A percentile compares a stretch with the other conserved stretches of the same genome.
phyloP scores from a whole-genome alignment of 2,113 vertebrate species.

The Gambusia holbrooki region DNA sequence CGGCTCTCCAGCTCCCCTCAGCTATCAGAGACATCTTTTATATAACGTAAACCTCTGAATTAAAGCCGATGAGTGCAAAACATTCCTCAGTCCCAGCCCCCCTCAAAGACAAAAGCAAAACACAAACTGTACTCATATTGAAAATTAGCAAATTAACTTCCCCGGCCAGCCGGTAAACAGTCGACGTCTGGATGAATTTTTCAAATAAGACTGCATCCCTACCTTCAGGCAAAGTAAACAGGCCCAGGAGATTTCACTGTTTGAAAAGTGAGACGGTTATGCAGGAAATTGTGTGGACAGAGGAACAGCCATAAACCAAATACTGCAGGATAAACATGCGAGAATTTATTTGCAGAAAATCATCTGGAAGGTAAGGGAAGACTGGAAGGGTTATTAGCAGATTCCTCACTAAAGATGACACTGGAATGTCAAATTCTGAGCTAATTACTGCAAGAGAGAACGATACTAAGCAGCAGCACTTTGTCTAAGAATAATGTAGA shows the following conservation, averaged over 20 bases:
- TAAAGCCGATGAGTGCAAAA: conserved; percentile 34
- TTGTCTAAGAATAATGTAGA: neutral
- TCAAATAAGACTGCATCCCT: neutral
- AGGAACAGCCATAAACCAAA: conserved; percentile 15
- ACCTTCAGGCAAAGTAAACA: conserved; percentile 18
- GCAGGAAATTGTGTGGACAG: conserved; percentile 43
- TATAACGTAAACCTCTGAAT: conserved; percentile 48
- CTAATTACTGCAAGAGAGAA: neutral
- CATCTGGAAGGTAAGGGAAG: conserved; percentile 27
- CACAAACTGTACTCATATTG: conserved; percentile 3
- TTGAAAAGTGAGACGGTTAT: conserved; percentile 4
- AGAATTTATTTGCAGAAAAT: conserved; percentile 34
- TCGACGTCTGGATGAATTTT: conserved; percentile 1
- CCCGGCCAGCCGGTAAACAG: conserved; percentile 13
- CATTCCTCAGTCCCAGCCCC: conserved; percentile 30
- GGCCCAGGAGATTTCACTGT: neutral
- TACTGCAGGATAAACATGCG: conserved; percentile 8
- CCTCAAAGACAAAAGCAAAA: conserved; percentile 26
- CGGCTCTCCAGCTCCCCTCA: conserved; percentile 35
- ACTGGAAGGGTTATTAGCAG: neutral
- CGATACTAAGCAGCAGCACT: neutral
- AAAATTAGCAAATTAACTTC: conserved; percentile 47
- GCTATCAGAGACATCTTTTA: conserved; percentile 50
- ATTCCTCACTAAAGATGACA: neutral
- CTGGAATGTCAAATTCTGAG: neutral